Evolutionary conservation across 2,797 vertebrate species (phyloP), one percentile per base, ranked within the genome.

Genomic region (Echeneis naucrates): DNA sequence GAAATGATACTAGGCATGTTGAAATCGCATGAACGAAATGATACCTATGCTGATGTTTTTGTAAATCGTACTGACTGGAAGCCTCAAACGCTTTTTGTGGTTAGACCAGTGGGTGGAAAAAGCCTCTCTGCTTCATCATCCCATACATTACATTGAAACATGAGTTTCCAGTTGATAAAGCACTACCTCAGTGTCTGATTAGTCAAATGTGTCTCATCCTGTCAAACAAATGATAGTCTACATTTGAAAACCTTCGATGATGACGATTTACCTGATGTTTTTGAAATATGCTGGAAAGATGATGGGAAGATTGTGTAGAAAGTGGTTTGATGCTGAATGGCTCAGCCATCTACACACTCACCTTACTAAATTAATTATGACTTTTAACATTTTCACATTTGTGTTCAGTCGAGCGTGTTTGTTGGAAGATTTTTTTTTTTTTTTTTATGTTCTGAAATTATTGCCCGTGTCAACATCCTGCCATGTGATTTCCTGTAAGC

Each of bases 401-500:
- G 12, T 37, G 27, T 24, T 45, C 58, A 59, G 5, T 33, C 23
- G 12, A 53, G 11, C 38, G 32, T n/a, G 19, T 51, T 2, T 35
- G 8, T 19, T 2, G 33, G 1, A n/a, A 12, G 0, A 14, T 52
- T 53, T 70, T 3, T 23, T 73, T 3, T 14, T 52, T 53, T 70
- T 3, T 23, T 73, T 3, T 14, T 19, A 23, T 59, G 40, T 63
- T 84, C 35, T 57, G 24, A 60, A 52, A 47, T 55, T 8, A 17
- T 51, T 0, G 14, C 8, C 9, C 53, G 3, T 17, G 38, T 73
- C 54, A 68, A 53, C 65, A 73, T 90, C 90, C 88, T 86, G 90
- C 88, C 88, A 92, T 75, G 66, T 92, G 90, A 88, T 75, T 92
- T 92, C 90, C 92, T 91, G 66, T 23, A 2, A 44, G 37, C 65